Conservation (phyloP, 2,888 invertebrate genomes). For the Tinea semifulvella region DNA sequence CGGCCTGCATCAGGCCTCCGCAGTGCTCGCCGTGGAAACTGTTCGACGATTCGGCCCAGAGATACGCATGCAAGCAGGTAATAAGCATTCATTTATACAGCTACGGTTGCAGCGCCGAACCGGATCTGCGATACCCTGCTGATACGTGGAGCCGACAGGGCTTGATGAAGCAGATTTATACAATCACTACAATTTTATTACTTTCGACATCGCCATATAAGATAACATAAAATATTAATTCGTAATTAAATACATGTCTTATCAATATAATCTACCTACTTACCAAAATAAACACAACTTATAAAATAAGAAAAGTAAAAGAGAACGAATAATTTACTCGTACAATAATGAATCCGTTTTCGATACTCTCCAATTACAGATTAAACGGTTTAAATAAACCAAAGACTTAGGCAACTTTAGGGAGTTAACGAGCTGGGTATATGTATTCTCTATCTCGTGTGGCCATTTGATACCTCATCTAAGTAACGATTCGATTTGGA, state of each 20-base stretch:
- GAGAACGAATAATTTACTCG: neutral
- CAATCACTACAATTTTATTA: no score
- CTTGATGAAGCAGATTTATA: no score
- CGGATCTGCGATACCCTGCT: neutral
- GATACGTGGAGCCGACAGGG: no score
- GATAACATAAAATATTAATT: no score
- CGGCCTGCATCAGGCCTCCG: conserved; percentile 76
- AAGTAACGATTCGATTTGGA: conserved; percentile 27
- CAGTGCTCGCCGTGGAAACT: conserved; percentile 67
- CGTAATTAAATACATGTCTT: no score
- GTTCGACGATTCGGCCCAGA: conserved; percentile 68
- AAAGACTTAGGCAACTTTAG: neutral
- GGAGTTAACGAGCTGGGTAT: conserved; percentile 3
- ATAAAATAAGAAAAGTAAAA: neutral
- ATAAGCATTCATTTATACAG: conserved; percentile 22
- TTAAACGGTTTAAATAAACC: neutral
- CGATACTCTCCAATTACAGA: neutral
- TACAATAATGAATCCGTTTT: neutral
- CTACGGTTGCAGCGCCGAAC: no score
- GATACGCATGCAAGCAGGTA: conserved; percentile 73
- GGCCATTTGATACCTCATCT: conserved; percentile 19
- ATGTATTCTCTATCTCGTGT: neutral
- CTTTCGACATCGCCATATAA: no score
- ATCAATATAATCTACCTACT: no score
- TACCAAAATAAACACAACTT: no score